These are phyloP conservation scores for Gallinago nigripennis DNA, from an alignment of 2,797 vertebrate genomes.

Conservation along the genomic window DNA sequence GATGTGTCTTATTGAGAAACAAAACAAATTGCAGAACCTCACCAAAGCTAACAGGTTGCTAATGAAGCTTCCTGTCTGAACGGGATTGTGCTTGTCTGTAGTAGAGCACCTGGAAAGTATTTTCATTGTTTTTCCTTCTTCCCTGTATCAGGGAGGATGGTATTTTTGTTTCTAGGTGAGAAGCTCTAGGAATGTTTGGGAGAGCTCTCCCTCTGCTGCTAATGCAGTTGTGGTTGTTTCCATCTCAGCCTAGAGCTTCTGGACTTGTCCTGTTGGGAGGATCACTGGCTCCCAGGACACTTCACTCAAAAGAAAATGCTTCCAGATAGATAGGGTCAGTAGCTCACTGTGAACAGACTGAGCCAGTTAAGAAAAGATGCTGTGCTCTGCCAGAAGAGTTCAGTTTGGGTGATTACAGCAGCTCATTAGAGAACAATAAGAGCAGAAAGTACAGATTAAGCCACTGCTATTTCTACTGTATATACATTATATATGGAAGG, in stretches of 20 bases:
- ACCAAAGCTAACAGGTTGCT: background rate
- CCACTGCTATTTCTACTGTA: background rate
- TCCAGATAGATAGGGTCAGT: background rate
- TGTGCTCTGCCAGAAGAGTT: background rate
- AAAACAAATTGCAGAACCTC: background rate
- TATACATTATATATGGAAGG: background rate
- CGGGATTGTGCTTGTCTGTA: background rate
- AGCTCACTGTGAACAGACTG: background rate
- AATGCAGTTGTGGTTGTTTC: background rate
- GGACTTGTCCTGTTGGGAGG: background rate
- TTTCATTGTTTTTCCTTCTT: background rate
- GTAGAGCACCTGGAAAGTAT: background rate
- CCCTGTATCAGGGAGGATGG: background rate
- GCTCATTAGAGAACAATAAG: background rate
- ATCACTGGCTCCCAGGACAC: background rate
- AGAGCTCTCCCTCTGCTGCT: background rate
- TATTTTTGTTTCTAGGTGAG: background rate
- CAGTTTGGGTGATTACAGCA: background rate
- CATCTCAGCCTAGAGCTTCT: background rate
- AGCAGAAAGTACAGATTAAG: background rate
- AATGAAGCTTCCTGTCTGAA: conserved; percentile 11
- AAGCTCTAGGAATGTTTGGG: background rate
- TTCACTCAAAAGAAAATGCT: background rate
- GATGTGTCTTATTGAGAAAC: background rate
- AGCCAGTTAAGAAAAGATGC: background rate